phyloP scores from a whole-genome alignment of 2,888 invertebrate genomes.

The Lymantria dispar region DNA sequence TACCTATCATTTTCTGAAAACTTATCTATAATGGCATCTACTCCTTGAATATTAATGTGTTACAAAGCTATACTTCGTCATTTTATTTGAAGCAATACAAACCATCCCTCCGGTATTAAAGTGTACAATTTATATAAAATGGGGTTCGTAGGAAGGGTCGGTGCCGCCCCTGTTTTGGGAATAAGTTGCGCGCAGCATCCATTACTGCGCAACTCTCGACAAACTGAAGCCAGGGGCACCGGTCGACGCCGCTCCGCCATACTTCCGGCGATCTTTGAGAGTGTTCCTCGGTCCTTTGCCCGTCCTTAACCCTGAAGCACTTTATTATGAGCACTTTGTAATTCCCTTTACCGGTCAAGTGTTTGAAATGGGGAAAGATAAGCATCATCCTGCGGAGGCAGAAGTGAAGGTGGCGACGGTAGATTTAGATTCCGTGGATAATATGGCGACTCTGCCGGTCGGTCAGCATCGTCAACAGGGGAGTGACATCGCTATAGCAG shows the following conservation, averaged over 20 bases:
- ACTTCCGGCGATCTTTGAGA: conserved; percentile 64
- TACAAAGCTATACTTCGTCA: conserved; percentile 33
- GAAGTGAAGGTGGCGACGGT: conserved; percentile 95
- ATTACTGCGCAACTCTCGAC: conserved; percentile 74
- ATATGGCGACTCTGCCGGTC: conserved; percentile 94
- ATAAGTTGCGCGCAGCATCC: conserved; percentile 70
- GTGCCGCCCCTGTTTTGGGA: conserved; percentile 66
- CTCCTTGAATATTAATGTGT: conserved; percentile 23
- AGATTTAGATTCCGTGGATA: conserved; percentile 92
- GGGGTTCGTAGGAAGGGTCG: conserved; percentile 58
- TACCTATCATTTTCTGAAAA: no score
- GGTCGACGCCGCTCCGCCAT: conserved; percentile 60
- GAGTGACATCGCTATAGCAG: conserved; percentile 88
- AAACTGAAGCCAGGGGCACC: conserved; percentile 57
- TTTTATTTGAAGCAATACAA: conserved; percentile 44
- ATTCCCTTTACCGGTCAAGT: conserved; percentile 36
- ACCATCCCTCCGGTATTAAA: conserved; percentile 60
- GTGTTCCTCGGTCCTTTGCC: conserved; percentile 51
- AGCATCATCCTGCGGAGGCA: conserved; percentile 81
- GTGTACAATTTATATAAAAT: conserved; percentile 60
- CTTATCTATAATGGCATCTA: background rate
- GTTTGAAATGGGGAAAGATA: conserved; percentile 73
- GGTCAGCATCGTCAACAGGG: conserved; percentile 87
- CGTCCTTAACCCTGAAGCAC: conserved; percentile 52
- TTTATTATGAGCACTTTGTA: conserved; percentile 47